Evolutionary conservation across 1,140 invertebrate species (phyloP).

Genomic region (Anoplolepis gracilipes): DNA sequence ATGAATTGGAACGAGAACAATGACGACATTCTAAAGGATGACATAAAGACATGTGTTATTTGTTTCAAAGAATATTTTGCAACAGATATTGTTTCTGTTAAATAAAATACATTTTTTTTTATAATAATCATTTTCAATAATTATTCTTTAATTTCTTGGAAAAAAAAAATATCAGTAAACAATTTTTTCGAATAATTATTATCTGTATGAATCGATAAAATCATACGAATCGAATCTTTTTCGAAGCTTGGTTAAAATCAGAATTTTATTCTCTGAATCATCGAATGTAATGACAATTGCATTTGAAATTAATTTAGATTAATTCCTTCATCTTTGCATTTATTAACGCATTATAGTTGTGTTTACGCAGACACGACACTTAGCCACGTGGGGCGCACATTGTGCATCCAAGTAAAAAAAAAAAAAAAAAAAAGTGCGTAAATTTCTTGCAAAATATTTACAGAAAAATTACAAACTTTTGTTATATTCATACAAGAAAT

Average conservation of each 20-base stretch:
- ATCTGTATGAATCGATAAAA: not conserved
- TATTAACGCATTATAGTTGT: not conserved
- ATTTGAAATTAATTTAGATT: not conserved
- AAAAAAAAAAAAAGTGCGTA: too few relatives aligned
- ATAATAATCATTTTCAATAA: not conserved
- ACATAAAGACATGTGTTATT: not conserved
- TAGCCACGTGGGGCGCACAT: not conserved
- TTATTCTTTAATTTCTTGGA: not conserved
- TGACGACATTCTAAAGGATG: not conserved
- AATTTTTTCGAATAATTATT: not conserved
- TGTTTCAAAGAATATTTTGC: not conserved
- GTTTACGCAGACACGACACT: not conserved
- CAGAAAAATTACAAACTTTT: not conserved
- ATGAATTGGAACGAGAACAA: not conserved
- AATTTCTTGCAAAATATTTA: not conserved
- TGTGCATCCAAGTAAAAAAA: too few relatives aligned
- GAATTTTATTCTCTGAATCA: not conserved
- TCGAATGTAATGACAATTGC: not conserved
- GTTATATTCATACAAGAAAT: not conserved
- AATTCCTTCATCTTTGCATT: not conserved
- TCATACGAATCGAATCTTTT: not conserved
- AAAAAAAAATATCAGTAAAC: not conserved
- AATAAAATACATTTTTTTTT: not conserved
- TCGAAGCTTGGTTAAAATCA: not conserved
- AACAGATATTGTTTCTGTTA: not conserved